Evolutionary conservation across 1,140 invertebrate species (phyloP), one percentile per base, ranked within the genome.

Genomic region (Diorhabda sublineata): DNA sequence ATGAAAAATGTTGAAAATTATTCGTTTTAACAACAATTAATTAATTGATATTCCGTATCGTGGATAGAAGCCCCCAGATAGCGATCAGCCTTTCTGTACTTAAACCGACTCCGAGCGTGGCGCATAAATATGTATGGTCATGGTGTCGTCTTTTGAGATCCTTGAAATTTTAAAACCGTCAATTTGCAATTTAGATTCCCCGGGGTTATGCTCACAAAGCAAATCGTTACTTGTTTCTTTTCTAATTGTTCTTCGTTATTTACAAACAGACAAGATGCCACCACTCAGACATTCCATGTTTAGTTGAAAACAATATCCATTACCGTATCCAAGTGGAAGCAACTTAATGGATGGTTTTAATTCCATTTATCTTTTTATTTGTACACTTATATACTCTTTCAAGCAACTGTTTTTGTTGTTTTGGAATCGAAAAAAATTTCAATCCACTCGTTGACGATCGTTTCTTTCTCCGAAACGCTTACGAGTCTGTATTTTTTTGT

Each of bases 101-200:
- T 26, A 26, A 52, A 4, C 67, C 56, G 59, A 9, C 44, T 11
- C 9, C 6, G 47, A 2, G 47, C 47, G 6, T 52, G 47, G 47
- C 47, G 45, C 45, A 73, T 73, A 71, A 73, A 73, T 73, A 73
- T 73, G 72, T 73, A 73, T 71, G 70, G 72, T 73, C 72, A 71
- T 69, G 71, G 71, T 71, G 61, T 68, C 70, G 64, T 73, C 72
- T 73, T 71, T 67, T 42, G 63, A 58, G 66, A 71, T 73, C 72
- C 72, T 73, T 73, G 70, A 69, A 73, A 73, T 71, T 71, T 70
- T 71, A 69, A 71, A 65, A 71, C 66, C 58, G 63, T 52, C 60
- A 45, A 73, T 73, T 73, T 73, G 68, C 70, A 73, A 71, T 73
- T 71, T 63, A 73, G 68, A 73, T 73, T 73, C 65, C n/a, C 44